phyloP scores from a whole-genome alignment of 2,113 vertebrate genomes.

The Ursus arctos region DNA sequence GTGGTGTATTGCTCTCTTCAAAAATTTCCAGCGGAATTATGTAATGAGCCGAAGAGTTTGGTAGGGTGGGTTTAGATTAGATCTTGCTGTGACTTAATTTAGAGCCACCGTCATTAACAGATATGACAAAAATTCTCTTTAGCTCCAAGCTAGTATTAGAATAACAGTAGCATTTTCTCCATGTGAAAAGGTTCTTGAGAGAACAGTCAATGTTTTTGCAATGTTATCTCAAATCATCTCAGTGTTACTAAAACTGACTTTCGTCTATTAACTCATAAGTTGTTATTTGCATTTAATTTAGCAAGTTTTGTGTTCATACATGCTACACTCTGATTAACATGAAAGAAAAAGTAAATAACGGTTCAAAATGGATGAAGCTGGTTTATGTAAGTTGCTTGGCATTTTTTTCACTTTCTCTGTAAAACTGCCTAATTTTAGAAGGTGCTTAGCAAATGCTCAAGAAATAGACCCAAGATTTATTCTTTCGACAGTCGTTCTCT shows the following conservation, averaged over 20 bases:
- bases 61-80: background rate
- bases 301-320: background rate
- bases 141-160: background rate
- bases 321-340: background rate
- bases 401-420: background rate
- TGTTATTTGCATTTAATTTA: background rate
- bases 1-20: conserved; percentile 11
- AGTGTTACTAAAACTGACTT: conserved; percentile 1
- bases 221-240: background rate
- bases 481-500: background rate
- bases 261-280: background rate
- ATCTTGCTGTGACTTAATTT: background rate
- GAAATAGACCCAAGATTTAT: background rate
- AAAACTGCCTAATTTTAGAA: conserved; percentile 8
- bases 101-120: background rate
- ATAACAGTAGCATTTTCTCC: background rate
- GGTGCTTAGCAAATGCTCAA: background rate
- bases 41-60: background rate
- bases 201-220: background rate
- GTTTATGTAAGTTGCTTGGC: background rate
- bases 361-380: background rate
- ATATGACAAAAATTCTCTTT: background rate
- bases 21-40: conserved; percentile 14
- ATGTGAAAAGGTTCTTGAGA: background rate
- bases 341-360: background rate